Conservation (phyloP, 1,140 invertebrate species). For the Diabrotica virgifera region DNA sequence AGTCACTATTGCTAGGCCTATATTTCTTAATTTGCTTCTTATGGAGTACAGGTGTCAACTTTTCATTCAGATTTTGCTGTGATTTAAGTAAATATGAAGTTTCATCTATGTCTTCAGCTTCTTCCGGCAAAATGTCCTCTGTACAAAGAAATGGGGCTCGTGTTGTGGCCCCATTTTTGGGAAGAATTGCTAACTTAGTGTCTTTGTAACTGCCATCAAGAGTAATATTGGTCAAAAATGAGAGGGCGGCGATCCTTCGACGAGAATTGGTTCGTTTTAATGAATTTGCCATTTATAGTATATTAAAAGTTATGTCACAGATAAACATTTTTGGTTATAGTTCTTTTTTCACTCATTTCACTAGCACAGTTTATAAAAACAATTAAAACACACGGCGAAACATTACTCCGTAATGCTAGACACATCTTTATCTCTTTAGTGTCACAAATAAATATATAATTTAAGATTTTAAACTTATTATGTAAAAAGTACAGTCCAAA, state of each 20-base stretch:
- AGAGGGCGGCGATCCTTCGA: conserved; percentile 79
- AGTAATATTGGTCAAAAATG: conserved; percentile 92
- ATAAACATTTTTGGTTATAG: conserved; percentile 28
- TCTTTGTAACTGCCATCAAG: conserved; percentile 87
- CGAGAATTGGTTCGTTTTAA: conserved; percentile 60
- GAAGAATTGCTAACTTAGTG: conserved; percentile 65
- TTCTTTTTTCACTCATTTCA: conserved; percentile 33
- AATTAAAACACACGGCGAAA: neutral
- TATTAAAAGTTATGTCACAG: conserved; percentile 29
- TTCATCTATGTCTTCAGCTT: conserved; percentile 44
- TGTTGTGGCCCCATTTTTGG: conserved; percentile 50
- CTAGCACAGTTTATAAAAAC: neutral
- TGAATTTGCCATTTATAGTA: conserved; percentile 53
- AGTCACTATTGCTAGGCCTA: conserved; percentile 48
- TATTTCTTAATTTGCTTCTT: conserved; percentile 27
- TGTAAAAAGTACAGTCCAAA: no score
- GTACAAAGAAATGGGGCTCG: conserved; percentile 37
- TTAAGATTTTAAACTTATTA: no score
- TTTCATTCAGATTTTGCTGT: conserved; percentile 40
- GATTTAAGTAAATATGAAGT: conserved; percentile 51
- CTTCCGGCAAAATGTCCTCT: conserved; percentile 51
- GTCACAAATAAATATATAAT: no score
- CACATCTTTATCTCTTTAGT: neutral
- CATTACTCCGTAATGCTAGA: neutral
- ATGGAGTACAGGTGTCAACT: conserved; percentile 30